Evolutionary conservation across 1,140 invertebrate species (phyloP).

Genomic region (Drosophila bifasciata): DNA sequence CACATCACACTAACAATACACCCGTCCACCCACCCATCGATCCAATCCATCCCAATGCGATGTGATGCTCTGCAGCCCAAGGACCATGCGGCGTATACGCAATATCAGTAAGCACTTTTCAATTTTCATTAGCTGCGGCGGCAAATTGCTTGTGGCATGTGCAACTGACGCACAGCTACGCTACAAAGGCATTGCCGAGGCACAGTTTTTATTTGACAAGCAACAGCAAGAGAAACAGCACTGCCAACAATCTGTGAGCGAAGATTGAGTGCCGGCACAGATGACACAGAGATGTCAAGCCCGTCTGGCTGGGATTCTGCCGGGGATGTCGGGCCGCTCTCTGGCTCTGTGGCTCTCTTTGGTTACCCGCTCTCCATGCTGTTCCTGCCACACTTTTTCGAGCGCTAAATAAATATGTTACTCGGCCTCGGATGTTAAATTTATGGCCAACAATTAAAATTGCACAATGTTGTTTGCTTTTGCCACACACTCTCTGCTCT

Average conservation of each 20-base stretch:
- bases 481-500: background rate
- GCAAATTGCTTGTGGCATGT: slow-evolving; percentile 57
- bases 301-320: slow-evolving; percentile 7
- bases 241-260: slow-evolving; percentile 28
- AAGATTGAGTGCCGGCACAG: slow-evolving; percentile 31
- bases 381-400: slow-evolving; percentile 21
- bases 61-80: background rate
- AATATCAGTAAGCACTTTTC: slow-evolving; percentile 57
- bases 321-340: slow-evolving; percentile 4
- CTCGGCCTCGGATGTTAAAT: slow-evolving; percentile 40
- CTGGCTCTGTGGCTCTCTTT: slow-evolving; percentile 17
- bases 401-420: slow-evolving; percentile 43
- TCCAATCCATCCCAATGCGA: slow-evolving; percentile 43
- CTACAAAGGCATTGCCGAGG: slow-evolving; percentile 20
- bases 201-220: slow-evolving; percentile 45
- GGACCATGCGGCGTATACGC: slow-evolving; percentile 63
- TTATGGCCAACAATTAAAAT: slow-evolving; percentile 76
- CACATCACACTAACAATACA: slow-evolving; percentile 68
- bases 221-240: slow-evolving; percentile 32
- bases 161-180: slow-evolving; percentile 14
- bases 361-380: slow-evolving; percentile 36
- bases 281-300: slow-evolving; percentile 37
- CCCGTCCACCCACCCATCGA: slow-evolving; percentile 30
- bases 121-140: slow-evolving; percentile 72
- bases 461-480: slow-evolving; percentile 55